These are phyloP conservation scores for Lacanobia wlatinum DNA, from an alignment of 2,888 invertebrate species.

Conservation along the genomic window DNA sequence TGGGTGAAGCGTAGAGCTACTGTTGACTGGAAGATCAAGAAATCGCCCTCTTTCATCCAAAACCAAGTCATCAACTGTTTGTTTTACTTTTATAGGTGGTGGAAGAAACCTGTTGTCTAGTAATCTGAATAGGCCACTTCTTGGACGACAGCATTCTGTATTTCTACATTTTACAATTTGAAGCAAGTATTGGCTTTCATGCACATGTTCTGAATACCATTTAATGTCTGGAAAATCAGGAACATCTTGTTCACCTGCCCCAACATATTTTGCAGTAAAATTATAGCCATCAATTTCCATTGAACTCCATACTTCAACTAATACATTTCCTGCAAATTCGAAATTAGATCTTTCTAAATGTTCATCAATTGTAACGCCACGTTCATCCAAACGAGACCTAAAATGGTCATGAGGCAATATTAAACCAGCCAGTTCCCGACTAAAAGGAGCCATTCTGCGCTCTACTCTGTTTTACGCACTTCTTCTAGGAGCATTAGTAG, in stretches of 20 bases:
- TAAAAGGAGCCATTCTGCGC: background rate
- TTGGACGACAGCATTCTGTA: constrained; percentile 2
- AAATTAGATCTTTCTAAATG: too few relatives aligned
- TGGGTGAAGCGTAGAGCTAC: too few relatives aligned
- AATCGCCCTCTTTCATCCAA: too few relatives aligned
- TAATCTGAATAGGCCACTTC: background rate
- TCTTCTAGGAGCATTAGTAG: too few relatives aligned
- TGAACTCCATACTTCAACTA: background rate
- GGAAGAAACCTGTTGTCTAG: background rate
- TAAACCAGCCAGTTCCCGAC: background rate
- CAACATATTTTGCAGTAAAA: background rate
- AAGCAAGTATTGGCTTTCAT: background rate
- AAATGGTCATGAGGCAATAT: background rate
- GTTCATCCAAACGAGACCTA: too few relatives aligned
- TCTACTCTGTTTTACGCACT: too few relatives aligned
- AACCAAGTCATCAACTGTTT: background rate
- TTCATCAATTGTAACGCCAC: too few relatives aligned
- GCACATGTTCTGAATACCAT: too few relatives aligned
- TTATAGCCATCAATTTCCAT: background rate
- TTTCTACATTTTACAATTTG: background rate
- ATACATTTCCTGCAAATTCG: too few relatives aligned
- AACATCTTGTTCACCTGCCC: background rate
- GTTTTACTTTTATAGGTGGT: background rate
- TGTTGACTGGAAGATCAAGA: too few relatives aligned
- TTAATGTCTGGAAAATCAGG: too few relatives aligned